These are phyloP conservation scores for Conistra vaccinii DNA, from an alignment of 2,888 invertebrate species.

Conservation along the genomic window DNA sequence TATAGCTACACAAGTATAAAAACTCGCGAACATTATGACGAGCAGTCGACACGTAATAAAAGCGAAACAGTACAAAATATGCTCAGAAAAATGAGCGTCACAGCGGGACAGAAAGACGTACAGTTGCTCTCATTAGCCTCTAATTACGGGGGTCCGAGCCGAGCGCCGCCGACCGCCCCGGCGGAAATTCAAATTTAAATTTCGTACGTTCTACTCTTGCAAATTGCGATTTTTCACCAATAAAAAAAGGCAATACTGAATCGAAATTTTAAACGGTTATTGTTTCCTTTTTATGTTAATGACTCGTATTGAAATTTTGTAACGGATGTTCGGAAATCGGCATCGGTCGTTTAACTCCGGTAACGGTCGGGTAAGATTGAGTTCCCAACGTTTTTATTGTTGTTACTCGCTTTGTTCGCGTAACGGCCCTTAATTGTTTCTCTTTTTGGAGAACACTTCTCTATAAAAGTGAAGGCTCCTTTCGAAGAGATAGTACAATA, in stretches of 20 bases:
- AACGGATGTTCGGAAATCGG: slow-evolving; percentile 80
- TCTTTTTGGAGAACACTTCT: slow-evolving; percentile 72
- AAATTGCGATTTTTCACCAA: slow-evolving; percentile 87
- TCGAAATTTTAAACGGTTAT: slow-evolving; percentile 89
- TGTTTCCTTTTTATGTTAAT: slow-evolving; percentile 90
- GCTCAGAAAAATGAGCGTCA: slow-evolving; percentile 77
- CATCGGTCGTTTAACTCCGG: slow-evolving; percentile 78
- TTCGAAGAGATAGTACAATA: slow-evolving; percentile 73
- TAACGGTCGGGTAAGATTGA: slow-evolving; percentile 80
- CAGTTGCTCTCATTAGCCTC: slow-evolving; percentile 86
- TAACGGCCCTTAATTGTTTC: slow-evolving; percentile 80
- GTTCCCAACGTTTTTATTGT: slow-evolving; percentile 83
- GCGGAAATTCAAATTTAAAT: slow-evolving; percentile 86
- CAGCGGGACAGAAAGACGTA: slow-evolving; percentile 73
- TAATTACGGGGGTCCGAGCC: slow-evolving; percentile 82
- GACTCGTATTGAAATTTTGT: slow-evolving; percentile 86
- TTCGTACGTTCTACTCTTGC: slow-evolving; percentile 84
- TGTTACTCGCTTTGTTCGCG: slow-evolving; percentile 82
- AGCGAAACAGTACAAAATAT: slow-evolving; percentile 77
- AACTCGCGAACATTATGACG: slow-evolving; percentile 73
- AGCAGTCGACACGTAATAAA: slow-evolving; percentile 82
- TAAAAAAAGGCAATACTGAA: slow-evolving; percentile 86
- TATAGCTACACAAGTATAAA: slow-evolving; percentile 72
- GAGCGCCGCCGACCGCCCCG: slow-evolving; percentile 75
- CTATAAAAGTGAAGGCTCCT: slow-evolving; percentile 62